Conservation (phyloP, 2,797 vertebrate species). For the Sternotherus odoratus region DNA sequence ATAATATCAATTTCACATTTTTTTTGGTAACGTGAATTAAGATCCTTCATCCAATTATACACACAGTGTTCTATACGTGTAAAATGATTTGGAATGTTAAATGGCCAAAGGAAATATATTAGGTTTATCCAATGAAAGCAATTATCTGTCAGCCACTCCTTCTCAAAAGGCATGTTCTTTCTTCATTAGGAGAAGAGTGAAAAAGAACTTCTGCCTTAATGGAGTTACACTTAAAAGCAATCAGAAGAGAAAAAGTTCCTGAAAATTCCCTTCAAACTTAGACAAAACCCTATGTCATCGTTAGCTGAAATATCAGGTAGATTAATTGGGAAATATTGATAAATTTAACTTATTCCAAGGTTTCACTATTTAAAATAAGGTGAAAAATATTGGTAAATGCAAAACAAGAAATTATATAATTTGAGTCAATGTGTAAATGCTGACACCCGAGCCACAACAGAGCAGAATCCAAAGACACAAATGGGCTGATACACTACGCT, state of each 20-base stretch:
- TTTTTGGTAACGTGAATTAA: slow-evolving; percentile 73
- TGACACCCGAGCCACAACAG: background rate
- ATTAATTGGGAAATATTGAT: background rate
- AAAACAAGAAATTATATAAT: background rate
- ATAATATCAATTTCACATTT: slow-evolving; percentile 76
- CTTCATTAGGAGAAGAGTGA: slow-evolving; percentile 20
- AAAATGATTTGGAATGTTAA: slow-evolving; percentile 66
- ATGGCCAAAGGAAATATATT: slow-evolving; percentile 17
- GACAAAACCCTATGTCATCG: background rate
- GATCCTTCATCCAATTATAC: slow-evolving; percentile 76
- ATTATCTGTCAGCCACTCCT: slow-evolving; percentile 42
- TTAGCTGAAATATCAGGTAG: background rate
- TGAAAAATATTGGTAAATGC: background rate
- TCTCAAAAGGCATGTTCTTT: slow-evolving; percentile 28
- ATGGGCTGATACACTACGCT: background rate
- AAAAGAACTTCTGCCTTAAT: background rate
- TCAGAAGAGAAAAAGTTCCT: slow-evolving; percentile 19
- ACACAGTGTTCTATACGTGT: slow-evolving; percentile 25
- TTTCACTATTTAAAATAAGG: background rate
- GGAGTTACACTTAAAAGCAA: slow-evolving; percentile 12
- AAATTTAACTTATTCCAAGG: background rate
- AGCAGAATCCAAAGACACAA: background rate
- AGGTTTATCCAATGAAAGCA: slow-evolving; percentile 38
- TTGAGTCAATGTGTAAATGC: background rate
- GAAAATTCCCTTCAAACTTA: slow-evolving; percentile 8